These are phyloP conservation scores for Punctoribates punctum DNA, from an alignment of 2,888 invertebrate genomes.

Conservation along the genomic window DNA sequence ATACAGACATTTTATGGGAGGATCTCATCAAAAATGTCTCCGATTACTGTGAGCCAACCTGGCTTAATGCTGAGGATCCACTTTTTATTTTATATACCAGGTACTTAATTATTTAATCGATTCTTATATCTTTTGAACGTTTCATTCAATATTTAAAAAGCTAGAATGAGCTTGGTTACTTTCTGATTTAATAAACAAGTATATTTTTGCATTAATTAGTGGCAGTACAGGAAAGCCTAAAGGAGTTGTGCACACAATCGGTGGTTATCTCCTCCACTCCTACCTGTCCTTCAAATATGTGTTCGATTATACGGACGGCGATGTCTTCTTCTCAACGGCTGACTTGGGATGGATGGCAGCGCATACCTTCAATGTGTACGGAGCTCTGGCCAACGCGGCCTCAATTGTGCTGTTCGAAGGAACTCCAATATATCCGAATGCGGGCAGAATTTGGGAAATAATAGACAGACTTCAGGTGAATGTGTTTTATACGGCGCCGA, in stretches of 20 bases:
- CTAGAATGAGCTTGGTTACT: not conserved
- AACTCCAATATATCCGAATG: constrained; percentile 55
- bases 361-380: constrained; percentile 54
- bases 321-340: constrained; percentile 56
- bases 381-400: constrained; percentile 57
- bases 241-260: constrained; percentile 58
- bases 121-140: too few species aligned
- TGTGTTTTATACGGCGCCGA: constrained; percentile 58
- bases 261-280: constrained; percentile 58
- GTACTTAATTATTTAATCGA: too few species aligned
- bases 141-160: too few species aligned
- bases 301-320: constrained; percentile 49
- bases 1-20: constrained; percentile 55
- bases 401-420: constrained; percentile 56
- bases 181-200: not conserved
- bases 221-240: constrained; percentile 61
- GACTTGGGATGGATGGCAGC: constrained; percentile 65
- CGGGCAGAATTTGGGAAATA: constrained; percentile 59
- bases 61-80: constrained; percentile 59
- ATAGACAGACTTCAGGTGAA: constrained; percentile 56
- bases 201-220: constrained; percentile 50
- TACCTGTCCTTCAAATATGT: constrained; percentile 55
- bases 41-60: constrained; percentile 55
- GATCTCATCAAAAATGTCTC: constrained; percentile 53
- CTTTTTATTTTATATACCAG: constrained; percentile 59